Conservation (phyloP, 2,888 invertebrate species). For the Tanypteryx hageni region DNA sequence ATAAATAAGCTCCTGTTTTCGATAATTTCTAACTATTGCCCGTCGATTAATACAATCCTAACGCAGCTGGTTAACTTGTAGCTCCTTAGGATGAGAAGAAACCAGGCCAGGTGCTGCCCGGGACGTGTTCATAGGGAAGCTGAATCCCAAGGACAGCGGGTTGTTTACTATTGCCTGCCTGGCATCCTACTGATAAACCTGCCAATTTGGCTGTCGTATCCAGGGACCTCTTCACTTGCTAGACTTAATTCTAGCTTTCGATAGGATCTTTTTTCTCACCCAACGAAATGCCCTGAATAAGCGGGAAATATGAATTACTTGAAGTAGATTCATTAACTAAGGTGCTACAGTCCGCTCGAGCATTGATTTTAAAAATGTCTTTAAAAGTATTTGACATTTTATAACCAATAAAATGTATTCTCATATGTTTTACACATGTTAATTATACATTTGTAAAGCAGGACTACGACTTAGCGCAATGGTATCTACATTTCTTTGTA, state of each 20-base stretch:
- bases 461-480: too few species aligned
- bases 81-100: conserved; percentile 24
- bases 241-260: conserved; percentile 32
- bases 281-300: background rate
- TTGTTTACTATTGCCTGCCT: conserved; percentile 53
- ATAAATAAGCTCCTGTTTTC: too few species aligned
- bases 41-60: too few species aligned
- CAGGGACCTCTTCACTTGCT: conserved; percentile 31
- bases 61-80: background rate
- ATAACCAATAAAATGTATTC: too few species aligned
- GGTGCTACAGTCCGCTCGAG: too few species aligned
- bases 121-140: conserved; percentile 26
- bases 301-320: background rate
- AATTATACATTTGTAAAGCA: too few species aligned
- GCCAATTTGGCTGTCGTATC: conserved; percentile 56
- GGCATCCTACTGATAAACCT: conserved; percentile 56
- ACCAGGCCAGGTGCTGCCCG: conserved; percentile 37
- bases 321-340: background rate
- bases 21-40: too few species aligned
- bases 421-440: too few species aligned
- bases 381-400: too few species aligned
- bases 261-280: background rate
- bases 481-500: too few species aligned
- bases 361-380: too few species aligned
- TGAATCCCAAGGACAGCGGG: conserved; percentile 50